phyloP scores from a whole-genome alignment of 2,113 vertebrate genomes.

The Trichechus manatus region DNA sequence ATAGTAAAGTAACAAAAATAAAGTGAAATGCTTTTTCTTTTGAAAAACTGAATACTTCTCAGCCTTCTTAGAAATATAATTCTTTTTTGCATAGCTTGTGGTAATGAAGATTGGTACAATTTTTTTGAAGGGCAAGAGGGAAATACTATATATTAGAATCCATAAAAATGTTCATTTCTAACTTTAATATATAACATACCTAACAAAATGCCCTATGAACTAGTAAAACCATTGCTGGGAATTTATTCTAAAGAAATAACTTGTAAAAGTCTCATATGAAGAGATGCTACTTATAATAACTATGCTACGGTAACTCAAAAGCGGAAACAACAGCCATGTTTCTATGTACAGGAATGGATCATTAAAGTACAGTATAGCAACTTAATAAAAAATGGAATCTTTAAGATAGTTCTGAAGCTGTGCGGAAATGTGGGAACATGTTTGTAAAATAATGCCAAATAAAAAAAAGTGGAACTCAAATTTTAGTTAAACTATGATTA shows the following conservation, averaged over 20 bases:
- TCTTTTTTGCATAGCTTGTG: conserved; percentile 51
- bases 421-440: conserved; percentile 8
- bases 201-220: not conserved
- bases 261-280: not conserved
- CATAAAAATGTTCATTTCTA: conserved; percentile 16
- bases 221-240: conserved; percentile 22
- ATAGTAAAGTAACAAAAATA: conserved; percentile 26
- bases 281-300: not conserved
- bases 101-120: not conserved
- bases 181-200: too few species aligned
- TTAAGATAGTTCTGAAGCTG: conserved; percentile 29
- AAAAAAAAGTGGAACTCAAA: not conserved
- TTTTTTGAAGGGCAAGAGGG: conserved; percentile 5
- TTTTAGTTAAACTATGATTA: conserved; percentile 8
- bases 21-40: not conserved
- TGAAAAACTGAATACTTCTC: not conserved
- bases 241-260: conserved; percentile 52
- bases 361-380: not conserved
- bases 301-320: conserved; percentile 10
- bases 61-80: not conserved
- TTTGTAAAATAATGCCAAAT: conserved; percentile 43
- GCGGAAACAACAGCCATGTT: not conserved
- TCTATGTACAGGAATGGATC: not conserved
- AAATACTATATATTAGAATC: conserved; percentile 27
- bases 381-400: not conserved